Conservation (phyloP, 2,888 invertebrate species). For the Synergus gifuensis region DNA sequence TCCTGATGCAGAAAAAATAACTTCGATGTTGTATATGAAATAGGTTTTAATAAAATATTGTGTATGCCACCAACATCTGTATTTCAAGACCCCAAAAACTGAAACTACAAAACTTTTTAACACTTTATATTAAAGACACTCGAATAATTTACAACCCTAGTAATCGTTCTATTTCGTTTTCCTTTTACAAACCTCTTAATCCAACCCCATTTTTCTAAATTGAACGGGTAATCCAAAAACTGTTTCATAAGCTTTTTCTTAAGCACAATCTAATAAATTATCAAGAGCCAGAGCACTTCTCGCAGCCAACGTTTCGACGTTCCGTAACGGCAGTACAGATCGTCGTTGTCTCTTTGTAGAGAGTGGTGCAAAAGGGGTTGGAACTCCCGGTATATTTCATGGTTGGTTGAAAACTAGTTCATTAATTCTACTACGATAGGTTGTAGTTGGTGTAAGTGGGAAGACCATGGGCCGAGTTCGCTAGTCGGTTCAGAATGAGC, state of each 20-base stretch:
- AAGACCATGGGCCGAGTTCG: slow-evolving; percentile 13
- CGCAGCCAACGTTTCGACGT: slow-evolving; percentile 6
- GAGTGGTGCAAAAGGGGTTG: slow-evolving; percentile 15
- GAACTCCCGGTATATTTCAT: slow-evolving; percentile 26
- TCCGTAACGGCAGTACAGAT: neutral
- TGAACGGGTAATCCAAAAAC: no score
- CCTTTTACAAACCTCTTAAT: no score
- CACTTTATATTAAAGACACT: no score
- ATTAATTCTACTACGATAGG: slow-evolving; percentile 33
- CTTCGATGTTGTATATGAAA: neutral
- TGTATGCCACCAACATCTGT: neutral
- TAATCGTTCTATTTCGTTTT: no score
- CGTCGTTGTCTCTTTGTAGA: slow-evolving; percentile 20
- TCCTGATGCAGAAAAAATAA: slow-evolving; percentile 46
- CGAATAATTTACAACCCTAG: no score
- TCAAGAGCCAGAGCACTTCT: neutral
- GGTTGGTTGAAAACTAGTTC: slow-evolving; percentile 39
- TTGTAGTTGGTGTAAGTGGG: neutral
- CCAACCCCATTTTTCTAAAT: no score
- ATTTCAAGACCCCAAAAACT: neutral
- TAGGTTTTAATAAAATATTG: neutral
- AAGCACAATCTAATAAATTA: no score
- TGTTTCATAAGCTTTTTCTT: neutral
- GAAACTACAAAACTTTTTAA: no score
- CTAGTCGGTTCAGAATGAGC: slow-evolving; percentile 18